These are phyloP conservation scores for Latrodectus elegans DNA, from an alignment of 2,888 invertebrate species.

Conservation along the genomic window DNA sequence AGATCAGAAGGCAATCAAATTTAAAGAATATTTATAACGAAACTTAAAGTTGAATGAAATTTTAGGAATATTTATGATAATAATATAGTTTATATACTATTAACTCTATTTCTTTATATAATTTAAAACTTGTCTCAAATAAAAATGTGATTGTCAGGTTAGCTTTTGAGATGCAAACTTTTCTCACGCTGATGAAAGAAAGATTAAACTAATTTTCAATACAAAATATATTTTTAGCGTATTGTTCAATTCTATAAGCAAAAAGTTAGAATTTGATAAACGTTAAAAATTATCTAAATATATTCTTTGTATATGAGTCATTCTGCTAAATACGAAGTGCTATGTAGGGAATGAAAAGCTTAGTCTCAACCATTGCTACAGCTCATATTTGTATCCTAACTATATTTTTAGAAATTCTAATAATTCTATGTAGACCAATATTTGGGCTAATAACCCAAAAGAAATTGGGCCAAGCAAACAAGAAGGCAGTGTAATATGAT, in stretches of 20 bases:
- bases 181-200: constrained; percentile 19
- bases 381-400: constrained; percentile 39
- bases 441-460: constrained; percentile 27
- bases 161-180: constrained; percentile 12
- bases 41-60: no score
- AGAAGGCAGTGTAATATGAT: constrained; percentile 46
- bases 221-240: constrained; percentile 41
- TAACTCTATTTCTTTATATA: no score
- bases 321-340: constrained; percentile 27
- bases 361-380: constrained; percentile 65
- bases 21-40: no score
- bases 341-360: constrained; percentile 37
- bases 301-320: constrained; percentile 41
- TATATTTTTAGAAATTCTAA: constrained; percentile 33
- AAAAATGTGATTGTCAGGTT: constrained; percentile 55
- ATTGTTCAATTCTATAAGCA: constrained; percentile 45
- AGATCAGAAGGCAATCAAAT: no score
- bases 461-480: constrained; percentile 24
- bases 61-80: no score
- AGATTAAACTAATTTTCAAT: constrained; percentile 27
- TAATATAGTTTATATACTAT: no score
- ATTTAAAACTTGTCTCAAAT: constrained; percentile 15
- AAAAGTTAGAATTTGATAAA: constrained; percentile 29
- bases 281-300: constrained; percentile 61
- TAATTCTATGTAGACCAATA: constrained; percentile 22